phyloP scores from a whole-genome alignment of 2,888 invertebrate species.

The Erpobdella octoculata region DNA sequence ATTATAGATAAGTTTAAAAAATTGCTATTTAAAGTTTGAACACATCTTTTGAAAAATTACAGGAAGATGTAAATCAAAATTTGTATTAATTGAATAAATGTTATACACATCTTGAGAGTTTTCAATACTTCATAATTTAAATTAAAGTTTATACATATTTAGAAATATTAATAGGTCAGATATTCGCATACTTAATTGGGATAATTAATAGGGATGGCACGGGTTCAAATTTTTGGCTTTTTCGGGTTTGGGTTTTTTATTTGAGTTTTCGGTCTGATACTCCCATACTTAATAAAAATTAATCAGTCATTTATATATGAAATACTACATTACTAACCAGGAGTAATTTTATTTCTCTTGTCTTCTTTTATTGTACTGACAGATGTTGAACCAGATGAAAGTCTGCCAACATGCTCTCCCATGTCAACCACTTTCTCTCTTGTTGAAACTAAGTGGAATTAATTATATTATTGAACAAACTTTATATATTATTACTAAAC shows the following conservation, averaged over 20 bases:
- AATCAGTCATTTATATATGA: background rate
- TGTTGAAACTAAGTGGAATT: constrained; percentile 32
- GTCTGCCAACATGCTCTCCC: constrained; percentile 68
- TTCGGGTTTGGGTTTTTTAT: too few species aligned
- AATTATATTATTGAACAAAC: background rate
- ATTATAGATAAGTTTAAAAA: background rate
- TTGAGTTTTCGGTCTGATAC: too few species aligned
- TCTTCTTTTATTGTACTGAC: constrained; percentile 77
- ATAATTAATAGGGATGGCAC: too few species aligned
- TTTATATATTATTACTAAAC: background rate
- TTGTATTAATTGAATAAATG: too few species aligned
- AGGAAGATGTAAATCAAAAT: too few species aligned
- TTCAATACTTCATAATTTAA: too few species aligned
- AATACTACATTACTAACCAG: constrained; percentile 48
- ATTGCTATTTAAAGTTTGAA: background rate
- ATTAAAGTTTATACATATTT: too few species aligned
- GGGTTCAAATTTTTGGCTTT: too few species aligned
- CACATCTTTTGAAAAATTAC: background rate
- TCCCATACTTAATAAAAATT: too few species aligned
- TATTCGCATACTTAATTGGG: too few species aligned
- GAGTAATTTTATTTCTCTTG: constrained; percentile 75
- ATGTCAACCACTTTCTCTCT: constrained; percentile 70
- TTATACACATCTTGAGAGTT: too few species aligned
- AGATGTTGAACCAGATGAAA: constrained; percentile 70
- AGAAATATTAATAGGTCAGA: too few species aligned